phyloP scores from a whole-genome alignment of 2,797 vertebrate species.

The Acrossocheilus fasciatus region DNA sequence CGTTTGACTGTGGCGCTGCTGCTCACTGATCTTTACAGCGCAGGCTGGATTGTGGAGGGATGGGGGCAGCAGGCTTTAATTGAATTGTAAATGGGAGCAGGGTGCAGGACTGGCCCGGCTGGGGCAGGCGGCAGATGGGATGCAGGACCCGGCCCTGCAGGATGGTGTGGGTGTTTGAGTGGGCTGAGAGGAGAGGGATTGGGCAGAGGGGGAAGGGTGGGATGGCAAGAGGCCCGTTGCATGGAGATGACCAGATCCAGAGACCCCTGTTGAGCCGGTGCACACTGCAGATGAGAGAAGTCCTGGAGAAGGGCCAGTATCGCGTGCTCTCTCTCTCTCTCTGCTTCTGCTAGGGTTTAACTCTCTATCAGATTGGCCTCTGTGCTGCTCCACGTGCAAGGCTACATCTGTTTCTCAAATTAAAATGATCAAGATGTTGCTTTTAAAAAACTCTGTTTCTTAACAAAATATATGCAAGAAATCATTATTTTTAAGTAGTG shows the following conservation, averaged over 20 bases:
- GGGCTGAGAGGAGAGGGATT: slow-evolving; percentile 67
- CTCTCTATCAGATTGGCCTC: slow-evolving; percentile 59
- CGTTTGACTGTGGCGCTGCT: slow-evolving; percentile 30
- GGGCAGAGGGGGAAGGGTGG: slow-evolving; percentile 63
- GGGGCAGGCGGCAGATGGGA: slow-evolving; percentile 85
- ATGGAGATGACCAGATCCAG: slow-evolving; percentile 74
- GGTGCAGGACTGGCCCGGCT: slow-evolving; percentile 69
- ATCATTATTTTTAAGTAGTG: slow-evolving; percentile 13
- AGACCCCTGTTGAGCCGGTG: slow-evolving; percentile 65
- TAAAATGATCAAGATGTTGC: slow-evolving; percentile 37
- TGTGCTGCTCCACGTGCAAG: slow-evolving; percentile 49
- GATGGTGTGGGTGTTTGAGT: slow-evolving; percentile 71
- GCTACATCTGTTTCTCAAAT: slow-evolving; percentile 44
- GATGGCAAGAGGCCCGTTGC: slow-evolving; percentile 68
- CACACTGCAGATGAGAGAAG: slow-evolving; percentile 61
- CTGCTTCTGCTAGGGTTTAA: slow-evolving; percentile 47
- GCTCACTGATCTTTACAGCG: slow-evolving; percentile 44
- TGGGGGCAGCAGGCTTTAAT: slow-evolving; percentile 81
- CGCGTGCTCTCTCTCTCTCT: slow-evolving; percentile 22
- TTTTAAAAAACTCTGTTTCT: slow-evolving; percentile 21
- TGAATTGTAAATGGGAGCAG: slow-evolving; percentile 84
- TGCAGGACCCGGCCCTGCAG: slow-evolving; percentile 77
- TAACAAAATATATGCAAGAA: slow-evolving; percentile 21
- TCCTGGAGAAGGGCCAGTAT: slow-evolving; percentile 59
- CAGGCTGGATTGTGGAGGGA: slow-evolving; percentile 67